Evolutionary conservation across 2,888 invertebrate species (phyloP).

Genomic region (Sussaba pulchella): DNA sequence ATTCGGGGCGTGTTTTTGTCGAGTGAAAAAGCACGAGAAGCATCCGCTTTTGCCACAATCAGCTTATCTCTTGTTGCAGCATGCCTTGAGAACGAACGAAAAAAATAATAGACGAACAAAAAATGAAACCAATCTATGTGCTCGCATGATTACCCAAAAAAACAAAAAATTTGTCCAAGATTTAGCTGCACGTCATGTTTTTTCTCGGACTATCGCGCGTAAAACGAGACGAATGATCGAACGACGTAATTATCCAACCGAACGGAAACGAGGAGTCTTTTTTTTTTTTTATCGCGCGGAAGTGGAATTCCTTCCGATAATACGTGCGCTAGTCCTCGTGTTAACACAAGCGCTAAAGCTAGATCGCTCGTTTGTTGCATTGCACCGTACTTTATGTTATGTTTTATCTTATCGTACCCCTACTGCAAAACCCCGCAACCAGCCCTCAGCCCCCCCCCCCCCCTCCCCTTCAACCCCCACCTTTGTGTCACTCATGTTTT

Average conservation of each 20-base stretch:
- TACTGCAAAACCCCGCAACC: constrained; percentile 28
- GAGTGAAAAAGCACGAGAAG: constrained; percentile 47
- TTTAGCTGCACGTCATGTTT: constrained; percentile 38
- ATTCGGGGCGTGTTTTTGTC: constrained; percentile 13
- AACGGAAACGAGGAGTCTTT: constrained; percentile 2
- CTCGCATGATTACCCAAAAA: constrained; percentile 60
- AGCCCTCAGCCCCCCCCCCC: constrained; percentile 27
- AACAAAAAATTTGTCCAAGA: constrained; percentile 24
- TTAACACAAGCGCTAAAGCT: constrained; percentile 22
- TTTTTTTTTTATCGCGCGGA: constrained; percentile 30
- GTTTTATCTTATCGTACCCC: constrained; percentile 20
- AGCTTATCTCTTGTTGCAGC: constrained; percentile 61
- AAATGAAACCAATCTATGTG: constrained; percentile 30
- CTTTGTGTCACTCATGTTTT: constrained; percentile 43
- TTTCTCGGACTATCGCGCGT: constrained; percentile 56
- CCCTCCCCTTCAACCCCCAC: too few species aligned
- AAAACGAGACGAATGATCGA: constrained; percentile 15
- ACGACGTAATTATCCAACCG: constrained; percentile 28
- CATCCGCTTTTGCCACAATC: constrained; percentile 50
- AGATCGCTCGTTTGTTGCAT: constrained; percentile 46
- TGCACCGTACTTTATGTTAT: constrained; percentile 42
- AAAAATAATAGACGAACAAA: constrained; percentile 2
- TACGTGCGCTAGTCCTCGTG: constrained; percentile 62
- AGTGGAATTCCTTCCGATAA: constrained; percentile 27
- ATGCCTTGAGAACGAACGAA: constrained; percentile 26